These are phyloP conservation scores for Plecotus auritus DNA, from an alignment of 2,113 vertebrate species.

Conservation along the genomic window DNA sequence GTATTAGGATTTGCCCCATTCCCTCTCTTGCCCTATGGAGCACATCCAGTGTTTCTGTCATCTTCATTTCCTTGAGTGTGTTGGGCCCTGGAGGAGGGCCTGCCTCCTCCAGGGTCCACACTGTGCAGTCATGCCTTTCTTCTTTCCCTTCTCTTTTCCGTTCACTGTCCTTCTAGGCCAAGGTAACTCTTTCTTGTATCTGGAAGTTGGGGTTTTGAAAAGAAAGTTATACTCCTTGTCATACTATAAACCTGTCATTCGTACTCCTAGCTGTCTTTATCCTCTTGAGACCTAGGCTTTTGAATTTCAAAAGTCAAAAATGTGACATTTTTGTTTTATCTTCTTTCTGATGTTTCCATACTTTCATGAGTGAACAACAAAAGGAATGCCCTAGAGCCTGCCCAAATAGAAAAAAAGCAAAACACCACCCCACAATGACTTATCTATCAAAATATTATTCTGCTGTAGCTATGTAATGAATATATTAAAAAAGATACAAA, in stretches of 20 bases:
- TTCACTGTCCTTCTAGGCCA: not conserved
- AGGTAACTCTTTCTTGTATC: not conserved
- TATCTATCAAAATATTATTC: not conserved
- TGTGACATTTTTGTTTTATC: constrained; percentile 14
- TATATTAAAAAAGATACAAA: not conserved
- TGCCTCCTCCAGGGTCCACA: accelerated
- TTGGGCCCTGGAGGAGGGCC: not conserved
- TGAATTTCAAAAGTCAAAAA: constrained; percentile 22
- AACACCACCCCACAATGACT: not conserved
- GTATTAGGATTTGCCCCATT: accelerated
- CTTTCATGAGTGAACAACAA: constrained; percentile 33
- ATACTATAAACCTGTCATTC: not conserved
- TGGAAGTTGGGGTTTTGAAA: not conserved
- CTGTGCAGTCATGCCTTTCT: not conserved
- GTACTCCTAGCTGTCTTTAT: not conserved
- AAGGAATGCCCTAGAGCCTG: not conserved
- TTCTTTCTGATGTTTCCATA: constrained; percentile 43
- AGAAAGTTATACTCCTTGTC: not conserved
- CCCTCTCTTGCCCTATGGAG: not conserved
- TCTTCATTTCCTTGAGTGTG: not conserved
- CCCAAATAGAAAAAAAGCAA: not conserved
- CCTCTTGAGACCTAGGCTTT: not conserved
- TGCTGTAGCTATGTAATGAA: not conserved
- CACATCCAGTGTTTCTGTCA: not conserved
- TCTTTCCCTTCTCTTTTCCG: not conserved